These are phyloP conservation scores for Nesidiocoris tenuis DNA, from an alignment of 2,888 invertebrate species.

Conservation along the genomic window DNA sequence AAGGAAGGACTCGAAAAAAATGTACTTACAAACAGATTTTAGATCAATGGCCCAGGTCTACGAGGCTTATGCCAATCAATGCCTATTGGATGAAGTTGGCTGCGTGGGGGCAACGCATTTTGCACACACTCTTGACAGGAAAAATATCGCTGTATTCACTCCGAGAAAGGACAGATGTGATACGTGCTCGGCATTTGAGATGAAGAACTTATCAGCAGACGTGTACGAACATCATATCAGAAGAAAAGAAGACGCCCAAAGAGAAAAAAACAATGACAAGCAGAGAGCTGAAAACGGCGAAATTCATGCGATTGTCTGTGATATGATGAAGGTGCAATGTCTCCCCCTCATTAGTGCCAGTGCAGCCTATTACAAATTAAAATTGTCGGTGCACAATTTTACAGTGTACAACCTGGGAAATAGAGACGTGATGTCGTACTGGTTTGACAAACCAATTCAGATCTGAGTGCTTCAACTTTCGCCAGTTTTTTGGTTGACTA, in stretches of 20 bases:
- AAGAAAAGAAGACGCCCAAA: constrained; percentile 12
- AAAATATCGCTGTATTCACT: constrained; percentile 7
- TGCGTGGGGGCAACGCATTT: neutral
- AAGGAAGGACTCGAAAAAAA: constrained; percentile 11
- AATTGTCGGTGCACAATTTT: constrained; percentile 28
- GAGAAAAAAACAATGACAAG: constrained; percentile 30
- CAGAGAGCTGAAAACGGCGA: neutral
- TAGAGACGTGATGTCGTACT: constrained; percentile 15
- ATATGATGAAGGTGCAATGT: constrained; percentile 16
- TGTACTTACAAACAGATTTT: constrained; percentile 26
- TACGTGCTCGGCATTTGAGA: too few species aligned
- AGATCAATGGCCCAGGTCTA: neutral
- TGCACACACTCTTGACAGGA: neutral
- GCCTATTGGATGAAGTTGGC: neutral
- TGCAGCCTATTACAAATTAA: constrained; percentile 33
- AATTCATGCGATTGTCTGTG: neutral
- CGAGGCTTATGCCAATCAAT: neutral
- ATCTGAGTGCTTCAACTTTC: constrained; percentile 22
- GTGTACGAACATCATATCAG: neutral
- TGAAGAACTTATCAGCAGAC: neutral
- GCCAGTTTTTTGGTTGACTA: constrained; percentile 16
- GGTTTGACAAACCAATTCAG: constrained; percentile 17
- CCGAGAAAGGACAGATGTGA: constrained; percentile 33
- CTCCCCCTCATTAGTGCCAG: constrained; percentile 17
- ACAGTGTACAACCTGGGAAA: constrained; percentile 17